Conservation (phyloP, 2,888 invertebrate genomes). For the Macrosiphum euphorbiae region DNA sequence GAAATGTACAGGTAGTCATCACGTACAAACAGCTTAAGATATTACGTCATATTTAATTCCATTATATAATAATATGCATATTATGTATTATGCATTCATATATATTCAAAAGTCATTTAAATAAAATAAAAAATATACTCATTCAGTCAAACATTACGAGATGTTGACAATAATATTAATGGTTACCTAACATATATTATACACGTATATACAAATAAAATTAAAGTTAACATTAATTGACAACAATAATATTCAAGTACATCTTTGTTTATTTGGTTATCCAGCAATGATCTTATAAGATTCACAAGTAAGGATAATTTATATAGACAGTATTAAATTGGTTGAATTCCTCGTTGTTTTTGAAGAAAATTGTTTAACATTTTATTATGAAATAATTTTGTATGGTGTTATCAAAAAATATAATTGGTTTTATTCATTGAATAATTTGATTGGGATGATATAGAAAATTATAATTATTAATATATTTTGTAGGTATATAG, state of each 20-base stretch:
- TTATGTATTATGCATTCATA: background rate
- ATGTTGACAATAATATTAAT: background rate
- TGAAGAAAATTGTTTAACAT: background rate
- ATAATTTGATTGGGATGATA: background rate
- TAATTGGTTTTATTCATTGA: background rate
- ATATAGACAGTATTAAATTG: background rate
- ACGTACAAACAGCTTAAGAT: conserved; percentile 23
- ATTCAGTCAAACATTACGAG: background rate
- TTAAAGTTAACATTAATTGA: background rate
- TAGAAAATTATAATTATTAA: background rate
- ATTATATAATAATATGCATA: background rate
- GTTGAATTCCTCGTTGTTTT: background rate
- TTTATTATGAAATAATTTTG: background rate
- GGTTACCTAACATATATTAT: background rate
- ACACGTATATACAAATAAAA: background rate
- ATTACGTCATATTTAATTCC: conserved; percentile 22
- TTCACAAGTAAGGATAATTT: background rate
- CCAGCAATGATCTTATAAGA: background rate
- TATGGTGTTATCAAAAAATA: background rate
- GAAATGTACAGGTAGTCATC: conserved; percentile 50
- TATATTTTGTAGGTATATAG: background rate
- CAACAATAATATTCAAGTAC: background rate
- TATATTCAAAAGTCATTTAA: background rate
- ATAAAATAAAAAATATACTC: background rate
- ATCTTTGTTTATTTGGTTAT: background rate